Base-by-base conservation (phyloP, 2,888 invertebrate genomes). In the Emesis russula region DNA sequence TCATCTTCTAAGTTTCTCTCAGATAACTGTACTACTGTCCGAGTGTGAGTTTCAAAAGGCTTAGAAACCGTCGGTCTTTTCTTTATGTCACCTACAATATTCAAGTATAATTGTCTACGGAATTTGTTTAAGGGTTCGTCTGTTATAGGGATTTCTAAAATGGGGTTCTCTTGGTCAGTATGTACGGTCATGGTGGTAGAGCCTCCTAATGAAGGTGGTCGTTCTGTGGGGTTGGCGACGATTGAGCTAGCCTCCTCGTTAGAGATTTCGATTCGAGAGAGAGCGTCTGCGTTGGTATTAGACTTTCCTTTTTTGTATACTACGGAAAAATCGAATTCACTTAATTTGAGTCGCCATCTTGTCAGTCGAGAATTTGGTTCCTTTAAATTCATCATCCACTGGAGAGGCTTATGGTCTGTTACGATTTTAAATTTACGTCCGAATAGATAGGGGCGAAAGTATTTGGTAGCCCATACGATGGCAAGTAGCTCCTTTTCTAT, bases 401-500 rank as follows among this genome's bases (percentile, higher is more conserved):
- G 25, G 25, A 25, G 25, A 1, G 25, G 25, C 25, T 25, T 25
- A 25, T 25, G 25, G 25, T 25, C 25, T 25, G 25, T 25, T 25
- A 25, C 25, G 25, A 25, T 25, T 25, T 25, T 25, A 25, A 25
- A 25, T 25, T 25, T 25, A 25, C 25, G 25, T 25, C 25, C 25
- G 25, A 25, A 25, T 25, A 25, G 25, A 25, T 25, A 25, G 25
- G 25, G 25, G 25, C 25, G 25, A 25, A 25, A 25, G 25, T 25
- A 25, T 25, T 25, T 25, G 25, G 25, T 25, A 25, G 25, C 25
- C 25, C 25, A 25, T 25, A 25, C 25, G 25, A 25, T 25, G 25
- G 25, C 25, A 25, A 96, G 77, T 2, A 96, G 78, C 90, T 96
- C 95, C 74, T 95, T 94, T 9, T 75, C 48, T 1, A 75, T 75